These are phyloP conservation scores for Propithecus coquereli DNA, from an alignment of 2,113 vertebrate species.

Conservation along the genomic window DNA sequence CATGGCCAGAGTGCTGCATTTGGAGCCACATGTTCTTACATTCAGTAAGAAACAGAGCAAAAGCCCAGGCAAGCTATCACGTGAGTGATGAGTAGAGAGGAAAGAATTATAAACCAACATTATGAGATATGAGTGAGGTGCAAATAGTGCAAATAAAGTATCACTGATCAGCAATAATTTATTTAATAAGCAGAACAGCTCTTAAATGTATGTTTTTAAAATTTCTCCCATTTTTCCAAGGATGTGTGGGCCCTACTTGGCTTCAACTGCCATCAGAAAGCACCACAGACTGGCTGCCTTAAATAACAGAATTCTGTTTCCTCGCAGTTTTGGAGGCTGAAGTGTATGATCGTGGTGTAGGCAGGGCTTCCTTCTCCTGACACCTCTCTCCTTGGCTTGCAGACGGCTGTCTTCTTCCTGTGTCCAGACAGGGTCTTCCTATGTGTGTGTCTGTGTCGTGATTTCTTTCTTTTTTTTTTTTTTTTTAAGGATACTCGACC, in stretches of 20 bases:
- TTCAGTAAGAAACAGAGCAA: background rate
- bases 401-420: fast-evolving
- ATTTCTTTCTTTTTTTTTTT: background rate
- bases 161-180: fast-evolving
- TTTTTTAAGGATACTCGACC: background rate
- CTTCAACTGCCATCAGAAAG: background rate
- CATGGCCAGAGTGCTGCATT: fast-evolving
- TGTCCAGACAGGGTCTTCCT: fast-evolving
- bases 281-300: fast-evolving
- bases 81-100: background rate
- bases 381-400: fast-evolving
- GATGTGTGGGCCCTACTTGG: fast-evolving
- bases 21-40: background rate
- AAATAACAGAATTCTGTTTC: fast-evolving
- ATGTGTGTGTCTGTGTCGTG: fast-evolving
- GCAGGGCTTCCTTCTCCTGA: fast-evolving
- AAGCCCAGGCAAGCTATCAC: fast-evolving
- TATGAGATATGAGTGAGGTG: fast-evolving
- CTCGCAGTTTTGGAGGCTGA: fast-evolving
- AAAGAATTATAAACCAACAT: background rate
- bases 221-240: background rate
- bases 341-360: fast-evolving
- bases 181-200: background rate
- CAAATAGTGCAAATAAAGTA: background rate
- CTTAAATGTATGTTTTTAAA: background rate